Conservation (phyloP, 2,888 invertebrate genomes). For the Eupsilia transversa region DNA sequence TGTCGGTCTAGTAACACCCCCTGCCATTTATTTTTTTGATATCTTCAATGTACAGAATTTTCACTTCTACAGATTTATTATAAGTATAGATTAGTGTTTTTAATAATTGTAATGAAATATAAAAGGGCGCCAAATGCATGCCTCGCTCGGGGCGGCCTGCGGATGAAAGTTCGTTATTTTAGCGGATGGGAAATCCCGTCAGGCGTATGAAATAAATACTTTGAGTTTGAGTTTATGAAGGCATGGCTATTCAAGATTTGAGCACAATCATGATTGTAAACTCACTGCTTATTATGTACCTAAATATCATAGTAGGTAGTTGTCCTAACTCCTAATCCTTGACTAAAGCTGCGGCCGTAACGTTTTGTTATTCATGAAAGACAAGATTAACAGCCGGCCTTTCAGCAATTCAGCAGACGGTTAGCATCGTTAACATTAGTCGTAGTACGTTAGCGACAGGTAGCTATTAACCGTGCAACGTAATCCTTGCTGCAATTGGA, state of each 20-base stretch:
- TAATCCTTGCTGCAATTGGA: slow-evolving; percentile 54
- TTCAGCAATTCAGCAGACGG: slow-evolving; percentile 23
- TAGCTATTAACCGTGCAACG: slow-evolving; percentile 18
- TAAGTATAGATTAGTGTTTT: no score
- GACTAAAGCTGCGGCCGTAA: slow-evolving; percentile 15
- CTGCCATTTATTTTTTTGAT: no score
- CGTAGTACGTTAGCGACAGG: slow-evolving; percentile 37
- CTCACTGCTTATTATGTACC: slow-evolving; percentile 11
- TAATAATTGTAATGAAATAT: no score
- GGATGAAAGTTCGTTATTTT: background rate
- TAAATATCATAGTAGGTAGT: slow-evolving; percentile 21
- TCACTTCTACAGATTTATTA: no score
- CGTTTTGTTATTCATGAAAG: slow-evolving; percentile 41
- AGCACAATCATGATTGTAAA: slow-evolving; percentile 6
- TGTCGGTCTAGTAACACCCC: no score
- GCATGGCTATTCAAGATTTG: background rate
- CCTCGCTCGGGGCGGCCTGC: no score
- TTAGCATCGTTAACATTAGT: slow-evolving; percentile 27
- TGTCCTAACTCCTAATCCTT: slow-evolving; percentile 12
- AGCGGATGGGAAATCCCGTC: background rate
- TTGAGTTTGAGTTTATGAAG: background rate
- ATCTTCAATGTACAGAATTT: no score
- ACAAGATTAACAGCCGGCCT: slow-evolving; percentile 38
- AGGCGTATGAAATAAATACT: background rate
- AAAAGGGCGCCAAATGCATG: no score